phyloP scores from a whole-genome alignment of 2,888 invertebrate genomes.

The Eristalis arbustorum region DNA sequence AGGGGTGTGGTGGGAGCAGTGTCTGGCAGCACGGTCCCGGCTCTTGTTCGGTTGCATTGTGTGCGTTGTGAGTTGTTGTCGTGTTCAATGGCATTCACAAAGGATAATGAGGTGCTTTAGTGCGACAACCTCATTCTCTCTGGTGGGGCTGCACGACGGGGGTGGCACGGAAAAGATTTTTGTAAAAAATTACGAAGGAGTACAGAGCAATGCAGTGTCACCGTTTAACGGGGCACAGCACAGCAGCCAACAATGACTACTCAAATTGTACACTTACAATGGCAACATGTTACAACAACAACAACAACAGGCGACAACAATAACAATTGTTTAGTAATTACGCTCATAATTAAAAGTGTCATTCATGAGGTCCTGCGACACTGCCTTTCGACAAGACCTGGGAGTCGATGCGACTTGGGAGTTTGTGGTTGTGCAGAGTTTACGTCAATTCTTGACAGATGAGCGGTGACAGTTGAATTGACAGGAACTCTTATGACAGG shows the following conservation, averaged over 20 bases:
- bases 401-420: not conserved
- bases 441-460: no score
- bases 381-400: not conserved
- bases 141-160: not conserved
- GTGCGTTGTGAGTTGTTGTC: constrained; percentile 51
- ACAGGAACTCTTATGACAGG: no score
- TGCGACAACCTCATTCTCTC: constrained; percentile 65
- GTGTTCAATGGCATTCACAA: constrained; percentile 69
- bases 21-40: no score
- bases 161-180: not conserved
- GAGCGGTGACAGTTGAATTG: no score
- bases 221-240: constrained; percentile 59
- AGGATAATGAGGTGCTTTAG: constrained; percentile 69
- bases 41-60: constrained; percentile 2
- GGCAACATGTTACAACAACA: constrained; percentile 39
- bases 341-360: constrained; percentile 55
- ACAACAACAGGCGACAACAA: constrained; percentile 38
- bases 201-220: constrained; percentile 27
- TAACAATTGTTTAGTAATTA: constrained; percentile 63
- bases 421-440: no score
- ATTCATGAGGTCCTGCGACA: constrained; percentile 14
- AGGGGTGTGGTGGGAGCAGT: no score
- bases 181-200: not conserved
- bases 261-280: constrained; percentile 21
- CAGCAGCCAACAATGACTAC: constrained; percentile 51